phyloP scores from a whole-genome alignment of 1,140 invertebrate species.

The Drosophila chauvacae region DNA sequence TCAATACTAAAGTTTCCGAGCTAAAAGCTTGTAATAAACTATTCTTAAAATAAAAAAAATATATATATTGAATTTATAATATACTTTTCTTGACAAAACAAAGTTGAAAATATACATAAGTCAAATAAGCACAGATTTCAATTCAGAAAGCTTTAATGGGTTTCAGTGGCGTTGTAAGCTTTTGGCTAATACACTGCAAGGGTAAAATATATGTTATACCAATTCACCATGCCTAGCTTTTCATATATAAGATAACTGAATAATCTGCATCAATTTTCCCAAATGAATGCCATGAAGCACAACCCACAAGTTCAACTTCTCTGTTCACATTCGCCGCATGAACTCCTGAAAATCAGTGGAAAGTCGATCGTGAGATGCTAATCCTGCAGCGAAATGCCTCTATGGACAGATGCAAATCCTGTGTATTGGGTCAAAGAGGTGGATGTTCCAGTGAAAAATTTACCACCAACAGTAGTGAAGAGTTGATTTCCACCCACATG shows the following conservation, averaged over 20 bases:
- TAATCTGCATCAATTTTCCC: conserved; percentile 20
- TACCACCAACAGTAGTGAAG: conserved; percentile 4
- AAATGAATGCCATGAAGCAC: conserved; percentile 18
- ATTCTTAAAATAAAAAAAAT: too few species aligned
- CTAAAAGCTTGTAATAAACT: too few species aligned
- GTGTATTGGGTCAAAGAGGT: conserved; percentile 6
- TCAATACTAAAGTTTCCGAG: too few species aligned
- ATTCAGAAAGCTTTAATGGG: too few species aligned
- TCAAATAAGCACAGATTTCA: too few species aligned
- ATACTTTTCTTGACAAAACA: too few species aligned
- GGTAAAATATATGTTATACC: background rate
- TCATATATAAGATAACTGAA: conserved; percentile 7
- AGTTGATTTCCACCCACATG: conserved; percentile 9
- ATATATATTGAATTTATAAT: too few species aligned
- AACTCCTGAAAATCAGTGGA: conserved; percentile 29
- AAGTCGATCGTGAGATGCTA: conserved; percentile 50
- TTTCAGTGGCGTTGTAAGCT: too few species aligned
- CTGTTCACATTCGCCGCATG: conserved; percentile 7
- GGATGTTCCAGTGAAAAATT: conserved; percentile 5
- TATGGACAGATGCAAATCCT: conserved; percentile 41
- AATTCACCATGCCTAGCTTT: background rate
- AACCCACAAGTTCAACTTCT: conserved; percentile 24
- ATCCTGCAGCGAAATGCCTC: conserved; percentile 26
- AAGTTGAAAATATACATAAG: too few species aligned
- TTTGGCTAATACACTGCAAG: background rate